These are phyloP conservation scores for Epicampocera succincta DNA, from an alignment of 2,888 invertebrate genomes.

Conservation along the genomic window DNA sequence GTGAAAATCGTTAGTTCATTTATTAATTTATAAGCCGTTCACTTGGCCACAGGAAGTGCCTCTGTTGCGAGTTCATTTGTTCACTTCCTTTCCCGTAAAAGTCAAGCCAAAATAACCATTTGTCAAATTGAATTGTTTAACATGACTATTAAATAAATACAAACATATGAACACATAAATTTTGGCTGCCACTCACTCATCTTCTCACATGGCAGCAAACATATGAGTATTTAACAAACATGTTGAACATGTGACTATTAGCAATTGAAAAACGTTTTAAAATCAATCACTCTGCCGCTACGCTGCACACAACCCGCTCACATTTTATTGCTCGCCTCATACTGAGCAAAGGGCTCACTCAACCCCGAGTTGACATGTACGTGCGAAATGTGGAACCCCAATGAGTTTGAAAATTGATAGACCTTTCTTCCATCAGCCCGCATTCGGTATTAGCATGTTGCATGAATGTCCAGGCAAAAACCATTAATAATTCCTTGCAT, in stretches of 20 bases:
- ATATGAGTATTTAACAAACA: slow-evolving; percentile 57
- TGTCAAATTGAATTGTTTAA: slow-evolving; percentile 64
- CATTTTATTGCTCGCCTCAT: slow-evolving; percentile 31
- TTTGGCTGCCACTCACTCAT: background rate
- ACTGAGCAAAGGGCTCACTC: background rate
- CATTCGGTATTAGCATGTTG: slow-evolving; percentile 62
- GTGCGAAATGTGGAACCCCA: slow-evolving; percentile 53
- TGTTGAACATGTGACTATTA: slow-evolving; percentile 51
- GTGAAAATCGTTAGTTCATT: too few relatives aligned
- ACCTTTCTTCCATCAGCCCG: slow-evolving; percentile 37
- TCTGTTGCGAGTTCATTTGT: slow-evolving; percentile 12
- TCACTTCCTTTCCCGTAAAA: slow-evolving; percentile 41
- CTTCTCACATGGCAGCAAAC: slow-evolving; percentile 45
- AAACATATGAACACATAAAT: slow-evolving; percentile 10
- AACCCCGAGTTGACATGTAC: slow-evolving; percentile 5
- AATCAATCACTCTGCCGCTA: slow-evolving; percentile 61
- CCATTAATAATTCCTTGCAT: slow-evolving; percentile 68
- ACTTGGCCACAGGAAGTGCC: slow-evolving; percentile 10
- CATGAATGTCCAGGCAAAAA: slow-evolving; percentile 52
- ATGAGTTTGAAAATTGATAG: slow-evolving; percentile 65
- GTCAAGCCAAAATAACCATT: slow-evolving; percentile 57
- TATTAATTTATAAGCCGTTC: too few relatives aligned
- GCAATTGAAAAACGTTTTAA: slow-evolving; percentile 69
- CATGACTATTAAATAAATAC: slow-evolving; percentile 66
- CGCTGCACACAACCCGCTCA: slow-evolving; percentile 32